Evolutionary conservation across 2,888 invertebrate genomes (phyloP).

Genomic region (Helicoverpa assulta): DNA sequence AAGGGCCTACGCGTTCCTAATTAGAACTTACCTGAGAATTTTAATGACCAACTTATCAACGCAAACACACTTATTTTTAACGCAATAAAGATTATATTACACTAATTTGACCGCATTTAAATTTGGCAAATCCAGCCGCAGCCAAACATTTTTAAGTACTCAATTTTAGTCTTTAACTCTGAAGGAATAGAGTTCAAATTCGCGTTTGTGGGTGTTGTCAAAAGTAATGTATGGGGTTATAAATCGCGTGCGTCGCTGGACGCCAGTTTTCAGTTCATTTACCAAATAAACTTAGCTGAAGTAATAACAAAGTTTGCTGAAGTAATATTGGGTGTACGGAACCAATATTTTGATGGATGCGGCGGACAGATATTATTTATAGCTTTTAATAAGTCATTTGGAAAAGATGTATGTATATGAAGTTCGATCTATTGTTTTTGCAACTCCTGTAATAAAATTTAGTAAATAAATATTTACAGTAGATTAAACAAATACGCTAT

Average conservation of each 20-base stretch:
- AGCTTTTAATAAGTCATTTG: neutral
- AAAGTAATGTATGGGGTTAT: constrained; percentile 68
- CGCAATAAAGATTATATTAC: constrained; percentile 52
- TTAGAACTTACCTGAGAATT: constrained; percentile 50
- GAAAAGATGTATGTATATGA: neutral
- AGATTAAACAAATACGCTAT: too few species aligned
- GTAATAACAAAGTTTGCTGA: constrained; percentile 84
- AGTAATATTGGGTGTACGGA: constrained; percentile 74
- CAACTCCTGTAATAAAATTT: too few species aligned
- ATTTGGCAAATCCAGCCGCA: constrained; percentile 26
- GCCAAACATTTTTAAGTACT: constrained; percentile 4
- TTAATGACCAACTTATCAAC: constrained; percentile 28
- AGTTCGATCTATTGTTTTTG: too few species aligned
- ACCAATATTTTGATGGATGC: constrained; percentile 60
- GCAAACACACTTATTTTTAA: constrained; percentile 28
- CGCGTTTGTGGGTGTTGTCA: constrained; percentile 48
- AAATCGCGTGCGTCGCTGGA: constrained; percentile 79
- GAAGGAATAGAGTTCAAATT: constrained; percentile 65
- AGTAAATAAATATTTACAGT: too few species aligned
- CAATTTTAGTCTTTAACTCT: constrained; percentile 7
- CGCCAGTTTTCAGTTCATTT: constrained; percentile 84
- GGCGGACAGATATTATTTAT: constrained; percentile 36
- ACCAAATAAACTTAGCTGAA: constrained; percentile 83
- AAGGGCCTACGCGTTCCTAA: constrained; percentile 30
- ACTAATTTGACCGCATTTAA: constrained; percentile 43